A percentile compares a stretch with the other conserved stretches of the same genome.
Conservation (phyloP, 35 echinoderm and acorn worm genomes). For the Hemicentrotus pulcherrimus region DNA sequence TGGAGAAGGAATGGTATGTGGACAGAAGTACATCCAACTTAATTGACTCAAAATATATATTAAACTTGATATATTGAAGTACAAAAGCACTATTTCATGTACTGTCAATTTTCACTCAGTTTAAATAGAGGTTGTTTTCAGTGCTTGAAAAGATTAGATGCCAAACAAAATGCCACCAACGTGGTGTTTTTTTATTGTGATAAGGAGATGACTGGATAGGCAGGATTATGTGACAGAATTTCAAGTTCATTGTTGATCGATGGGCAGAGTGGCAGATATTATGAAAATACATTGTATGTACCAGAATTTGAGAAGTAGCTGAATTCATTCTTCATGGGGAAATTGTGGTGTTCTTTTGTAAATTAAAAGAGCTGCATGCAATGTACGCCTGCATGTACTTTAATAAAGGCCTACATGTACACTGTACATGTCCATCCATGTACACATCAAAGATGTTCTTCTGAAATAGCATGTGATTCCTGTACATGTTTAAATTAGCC, state of each 20-base stretch:
- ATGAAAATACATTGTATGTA: neutral
- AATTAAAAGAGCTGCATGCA: too few species aligned
- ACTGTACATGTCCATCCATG: neutral
- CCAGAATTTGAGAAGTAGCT: neutral
- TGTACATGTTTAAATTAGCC: too few species aligned
- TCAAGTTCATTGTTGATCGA: neutral
- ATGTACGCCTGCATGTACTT: too few species aligned
- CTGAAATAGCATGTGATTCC: too few species aligned
- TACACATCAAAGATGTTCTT: neutral
- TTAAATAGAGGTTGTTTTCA: neutral
- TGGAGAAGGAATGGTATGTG: too few species aligned
- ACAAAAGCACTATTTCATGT: too few species aligned
- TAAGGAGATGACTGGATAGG: neutral
- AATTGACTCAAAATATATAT: too few species aligned
- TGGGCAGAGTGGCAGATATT: neutral
- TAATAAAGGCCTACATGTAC: too few species aligned
- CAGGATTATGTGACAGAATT: neutral
- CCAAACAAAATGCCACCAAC: neutral
- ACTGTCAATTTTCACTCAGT: neutral
- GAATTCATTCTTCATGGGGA: neutral
- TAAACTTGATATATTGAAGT: too few species aligned
- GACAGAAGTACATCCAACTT: too few species aligned
- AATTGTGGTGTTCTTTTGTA: neutral
- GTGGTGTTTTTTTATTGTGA: neutral
- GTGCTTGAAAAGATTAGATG: neutral